These are phyloP conservation scores for Physella acuta DNA, from an alignment of 1,140 invertebrate species.

Conservation along the genomic window DNA sequence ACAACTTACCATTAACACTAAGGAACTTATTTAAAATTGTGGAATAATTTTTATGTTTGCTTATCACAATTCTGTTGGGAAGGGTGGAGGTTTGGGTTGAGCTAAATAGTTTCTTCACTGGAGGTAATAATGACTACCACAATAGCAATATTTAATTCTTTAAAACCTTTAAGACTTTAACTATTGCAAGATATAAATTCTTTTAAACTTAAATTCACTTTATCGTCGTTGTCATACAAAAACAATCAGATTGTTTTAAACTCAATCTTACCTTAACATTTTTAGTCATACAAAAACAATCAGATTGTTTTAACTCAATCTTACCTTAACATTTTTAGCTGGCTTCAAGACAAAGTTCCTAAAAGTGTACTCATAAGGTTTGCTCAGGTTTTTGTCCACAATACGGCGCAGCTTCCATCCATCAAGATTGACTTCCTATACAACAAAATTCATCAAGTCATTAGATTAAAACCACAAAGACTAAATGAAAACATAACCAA, in stretches of 20 bases:
- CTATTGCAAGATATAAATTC: not conserved
- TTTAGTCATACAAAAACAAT: constrained; percentile 56
- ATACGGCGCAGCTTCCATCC: constrained; percentile 75
- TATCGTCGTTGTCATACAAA: not conserved
- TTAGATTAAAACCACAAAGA: too few relatives aligned
- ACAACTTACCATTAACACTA: too few relatives aligned
- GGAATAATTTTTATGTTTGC: too few relatives aligned
- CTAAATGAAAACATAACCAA: too few relatives aligned
- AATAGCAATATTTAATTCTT: too few relatives aligned
- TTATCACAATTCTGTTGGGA: too few relatives aligned
- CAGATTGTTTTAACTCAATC: constrained; percentile 62
- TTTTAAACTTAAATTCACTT: not conserved
- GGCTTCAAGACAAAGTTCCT: constrained; percentile 62
- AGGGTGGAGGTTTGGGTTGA: too few relatives aligned
- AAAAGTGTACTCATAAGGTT: constrained; percentile 24
- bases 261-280: not conserved
- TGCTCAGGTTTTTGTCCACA: constrained; percentile 42
- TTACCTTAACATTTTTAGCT: constrained; percentile 95
- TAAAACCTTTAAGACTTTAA: not conserved
- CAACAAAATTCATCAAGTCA: too few relatives aligned
- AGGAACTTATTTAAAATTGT: too few relatives aligned
- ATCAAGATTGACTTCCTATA: constrained; percentile 91
- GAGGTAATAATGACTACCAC: too few relatives aligned
- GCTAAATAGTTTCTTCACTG: too few relatives aligned
- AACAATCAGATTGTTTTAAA: not conserved